A percentile compares a stretch with the other conserved stretches of the same genome.
These are phyloP conservation scores for Troglohyphantes excavatus DNA, from an alignment of 2,888 invertebrate genomes.

Conservation along the genomic window DNA sequence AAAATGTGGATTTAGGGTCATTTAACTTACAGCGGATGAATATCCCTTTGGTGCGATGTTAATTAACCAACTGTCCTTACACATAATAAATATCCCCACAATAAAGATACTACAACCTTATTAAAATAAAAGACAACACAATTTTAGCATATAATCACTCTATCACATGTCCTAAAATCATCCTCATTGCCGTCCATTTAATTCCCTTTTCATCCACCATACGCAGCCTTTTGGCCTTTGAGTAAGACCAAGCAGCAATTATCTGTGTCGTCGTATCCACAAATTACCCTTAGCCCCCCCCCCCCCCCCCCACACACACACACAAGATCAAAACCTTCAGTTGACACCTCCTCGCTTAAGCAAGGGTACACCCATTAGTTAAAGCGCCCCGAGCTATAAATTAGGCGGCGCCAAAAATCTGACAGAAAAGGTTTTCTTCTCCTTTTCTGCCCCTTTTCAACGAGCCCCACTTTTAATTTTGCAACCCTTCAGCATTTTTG, in stretches of 20 bases:
- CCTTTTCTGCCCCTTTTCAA: neutral
- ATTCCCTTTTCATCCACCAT: neutral
- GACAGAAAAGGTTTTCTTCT: constrained; percentile 30
- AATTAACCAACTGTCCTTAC: too few relatives aligned
- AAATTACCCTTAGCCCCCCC: constrained; percentile 14
- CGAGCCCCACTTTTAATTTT: constrained; percentile 49
- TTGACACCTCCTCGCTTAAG: constrained; percentile 40
- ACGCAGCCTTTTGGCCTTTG: neutral
- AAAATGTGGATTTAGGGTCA: too few relatives aligned
- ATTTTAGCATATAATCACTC: too few relatives aligned
- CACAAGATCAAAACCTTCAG: constrained; percentile 47
- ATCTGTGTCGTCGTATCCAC: neutral
- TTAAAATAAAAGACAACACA: too few relatives aligned
- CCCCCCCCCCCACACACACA: too few relatives aligned
- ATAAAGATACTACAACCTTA: too few relatives aligned
- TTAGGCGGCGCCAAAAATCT: constrained; percentile 62
- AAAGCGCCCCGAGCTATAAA: constrained; percentile 40
- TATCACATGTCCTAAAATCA: too few relatives aligned
- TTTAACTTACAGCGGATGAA: too few relatives aligned
- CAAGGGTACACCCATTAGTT: constrained; percentile 45
- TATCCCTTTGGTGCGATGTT: too few relatives aligned
- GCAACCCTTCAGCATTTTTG: neutral
- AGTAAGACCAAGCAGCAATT: neutral
- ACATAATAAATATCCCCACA: too few relatives aligned
- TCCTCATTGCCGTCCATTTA: too few relatives aligned